Percentiles rank a stretch among this genome's conserved stretches.
phyloP scores from a whole-genome alignment of 2,888 invertebrate genomes.

The Eustalomyia histrio region DNA sequence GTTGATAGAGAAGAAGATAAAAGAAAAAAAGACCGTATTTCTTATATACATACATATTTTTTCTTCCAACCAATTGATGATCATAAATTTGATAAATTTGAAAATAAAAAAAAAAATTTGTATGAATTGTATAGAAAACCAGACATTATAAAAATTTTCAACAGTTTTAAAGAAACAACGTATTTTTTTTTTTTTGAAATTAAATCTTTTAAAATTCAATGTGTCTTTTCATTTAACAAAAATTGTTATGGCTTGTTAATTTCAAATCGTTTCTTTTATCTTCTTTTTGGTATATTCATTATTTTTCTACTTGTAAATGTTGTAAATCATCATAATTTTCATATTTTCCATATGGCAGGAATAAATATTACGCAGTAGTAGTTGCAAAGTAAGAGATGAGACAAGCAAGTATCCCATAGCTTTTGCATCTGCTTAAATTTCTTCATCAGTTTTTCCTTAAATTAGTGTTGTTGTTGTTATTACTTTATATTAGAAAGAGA shows the following conservation, averaged over 20 bases:
- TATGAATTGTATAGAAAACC: constrained; percentile 8
- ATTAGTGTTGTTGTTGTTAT: constrained; percentile 14
- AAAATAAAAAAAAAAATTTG: neutral
- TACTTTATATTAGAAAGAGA: constrained; percentile 1
- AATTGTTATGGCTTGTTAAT: constrained; percentile 58
- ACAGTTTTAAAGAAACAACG: constrained; percentile 27
- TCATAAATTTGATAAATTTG: constrained; percentile 64
- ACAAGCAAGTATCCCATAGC: constrained; percentile 50
- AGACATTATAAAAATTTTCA: constrained; percentile 46
- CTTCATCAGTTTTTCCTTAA: constrained; percentile 29
- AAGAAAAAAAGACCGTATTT: constrained; percentile 37
- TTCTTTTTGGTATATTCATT: constrained; percentile 16
- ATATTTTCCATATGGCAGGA: constrained; percentile 71
- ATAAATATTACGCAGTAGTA: constrained; percentile 52
- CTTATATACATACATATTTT: neutral
- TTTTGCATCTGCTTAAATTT: constrained; percentile 59
- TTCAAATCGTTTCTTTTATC: constrained; percentile 31
- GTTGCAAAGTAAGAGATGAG: constrained; percentile 26
- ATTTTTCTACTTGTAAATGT: constrained; percentile 43
- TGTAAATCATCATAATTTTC: constrained; percentile 73
- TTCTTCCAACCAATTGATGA: constrained; percentile 53
- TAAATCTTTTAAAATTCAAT: constrained; percentile 20
- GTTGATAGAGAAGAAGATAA: constrained; percentile 55
- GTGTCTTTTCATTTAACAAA: constrained; percentile 27
- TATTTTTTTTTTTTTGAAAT: neutral